Percentiles rank a stretch among this genome's conserved stretches.
phyloP scores from a whole-genome alignment of 2,113 vertebrate species.

The Syngnathus floridae region DNA sequence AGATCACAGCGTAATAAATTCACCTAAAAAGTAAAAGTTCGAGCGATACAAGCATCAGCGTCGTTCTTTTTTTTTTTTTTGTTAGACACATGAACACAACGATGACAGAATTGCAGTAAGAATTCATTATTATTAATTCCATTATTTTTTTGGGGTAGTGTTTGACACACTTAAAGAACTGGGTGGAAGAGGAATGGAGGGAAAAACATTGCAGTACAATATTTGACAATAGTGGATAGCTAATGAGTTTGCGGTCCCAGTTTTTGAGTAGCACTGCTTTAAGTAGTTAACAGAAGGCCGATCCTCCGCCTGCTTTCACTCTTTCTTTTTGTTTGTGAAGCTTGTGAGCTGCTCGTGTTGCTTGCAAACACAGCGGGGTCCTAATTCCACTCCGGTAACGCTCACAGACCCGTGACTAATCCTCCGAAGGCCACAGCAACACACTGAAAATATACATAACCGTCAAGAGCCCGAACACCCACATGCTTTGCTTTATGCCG shows the following conservation, averaged over 20 bases:
- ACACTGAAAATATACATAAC: constrained; percentile 34
- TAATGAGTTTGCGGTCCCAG: neutral
- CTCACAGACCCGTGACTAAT: constrained; percentile 48
- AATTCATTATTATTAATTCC: neutral
- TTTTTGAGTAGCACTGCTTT: neutral
- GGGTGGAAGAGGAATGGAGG: too few species aligned
- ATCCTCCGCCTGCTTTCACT: neutral
- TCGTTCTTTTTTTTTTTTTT: neutral
- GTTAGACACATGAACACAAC: neutral
- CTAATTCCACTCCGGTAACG: constrained; percentile 51
- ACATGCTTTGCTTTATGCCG: constrained; percentile 30
- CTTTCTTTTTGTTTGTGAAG: constrained; percentile 16
- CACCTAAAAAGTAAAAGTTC: neutral
- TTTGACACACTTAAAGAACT: neutral
- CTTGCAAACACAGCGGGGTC: constrained; percentile 48
- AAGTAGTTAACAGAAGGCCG: neutral
- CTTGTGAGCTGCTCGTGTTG: constrained; percentile 41
- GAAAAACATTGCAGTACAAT: too few species aligned
- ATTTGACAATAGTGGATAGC: neutral
- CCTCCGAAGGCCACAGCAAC: constrained; percentile 53
- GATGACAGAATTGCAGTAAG: neutral
- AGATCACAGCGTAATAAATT: neutral
- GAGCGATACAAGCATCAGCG: neutral
- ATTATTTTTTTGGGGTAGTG: neutral
- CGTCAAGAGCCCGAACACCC: constrained; percentile 39